These are phyloP conservation scores for Podabrus alpinus DNA, from an alignment of 2,888 invertebrate species.

Conservation along the genomic window DNA sequence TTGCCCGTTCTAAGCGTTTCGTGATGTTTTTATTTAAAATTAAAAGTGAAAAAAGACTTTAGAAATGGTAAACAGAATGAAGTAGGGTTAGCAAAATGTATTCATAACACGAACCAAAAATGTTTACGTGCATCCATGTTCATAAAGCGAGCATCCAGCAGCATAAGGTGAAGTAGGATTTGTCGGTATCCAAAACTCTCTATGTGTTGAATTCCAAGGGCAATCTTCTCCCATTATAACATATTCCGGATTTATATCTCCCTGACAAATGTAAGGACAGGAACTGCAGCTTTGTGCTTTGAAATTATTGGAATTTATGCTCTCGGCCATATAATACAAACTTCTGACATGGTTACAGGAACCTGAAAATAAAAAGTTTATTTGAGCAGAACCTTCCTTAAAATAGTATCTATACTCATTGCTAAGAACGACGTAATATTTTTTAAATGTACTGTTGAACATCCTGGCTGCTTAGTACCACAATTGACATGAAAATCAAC, in stretches of 20 bases:
- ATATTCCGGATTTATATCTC: background rate
- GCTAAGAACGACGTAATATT: background rate
- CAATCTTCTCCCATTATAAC: constrained; percentile 4
- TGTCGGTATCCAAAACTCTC: background rate
- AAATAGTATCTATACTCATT: background rate
- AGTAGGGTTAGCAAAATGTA: too few species aligned
- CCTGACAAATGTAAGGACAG: background rate
- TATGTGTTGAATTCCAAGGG: background rate
- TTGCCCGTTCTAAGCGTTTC: too few species aligned
- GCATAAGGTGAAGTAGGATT: background rate
- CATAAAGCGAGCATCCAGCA: background rate
- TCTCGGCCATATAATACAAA: background rate
- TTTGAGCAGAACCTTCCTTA: background rate
- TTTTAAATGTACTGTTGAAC: background rate
- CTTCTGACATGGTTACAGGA: constrained; percentile 1
- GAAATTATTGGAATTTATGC: background rate
- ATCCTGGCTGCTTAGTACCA: constrained; percentile 4
- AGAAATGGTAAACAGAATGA: too few species aligned
- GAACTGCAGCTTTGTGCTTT: background rate
- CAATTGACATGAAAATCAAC: constrained; percentile 18
- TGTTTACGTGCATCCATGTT: background rate
- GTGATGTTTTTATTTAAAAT: too few species aligned
- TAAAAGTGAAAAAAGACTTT: too few species aligned
- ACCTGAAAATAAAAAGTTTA: background rate
- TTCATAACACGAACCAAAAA: too few species aligned